These are phyloP conservation scores for Heteronetta atricapilla DNA, from an alignment of 2,113 vertebrate genomes.

Conservation along the genomic window DNA sequence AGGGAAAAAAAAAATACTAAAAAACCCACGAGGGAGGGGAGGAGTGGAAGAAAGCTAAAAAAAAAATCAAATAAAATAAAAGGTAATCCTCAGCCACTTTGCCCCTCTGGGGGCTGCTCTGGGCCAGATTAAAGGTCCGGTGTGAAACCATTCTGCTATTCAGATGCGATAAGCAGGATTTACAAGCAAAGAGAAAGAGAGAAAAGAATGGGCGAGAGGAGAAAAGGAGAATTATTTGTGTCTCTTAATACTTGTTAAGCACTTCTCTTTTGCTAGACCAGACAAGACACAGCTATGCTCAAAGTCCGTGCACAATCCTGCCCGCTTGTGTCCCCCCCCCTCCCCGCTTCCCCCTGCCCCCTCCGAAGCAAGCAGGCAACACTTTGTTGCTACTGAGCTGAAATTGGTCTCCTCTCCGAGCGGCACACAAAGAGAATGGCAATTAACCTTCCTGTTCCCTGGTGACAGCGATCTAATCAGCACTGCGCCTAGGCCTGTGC, in stretches of 20 bases:
- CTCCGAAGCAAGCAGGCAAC: slow-evolving; percentile 38
- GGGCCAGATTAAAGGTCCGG: slow-evolving; percentile 83
- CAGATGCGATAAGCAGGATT: slow-evolving; percentile 84
- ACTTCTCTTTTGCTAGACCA: slow-evolving; percentile 79
- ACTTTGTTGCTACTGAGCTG: slow-evolving; percentile 63
- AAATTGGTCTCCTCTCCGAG: slow-evolving; percentile 50
- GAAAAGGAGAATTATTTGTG: slow-evolving; percentile 86
- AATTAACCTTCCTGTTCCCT: slow-evolving; percentile 79
- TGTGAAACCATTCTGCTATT: slow-evolving; percentile 82
- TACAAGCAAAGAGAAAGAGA: slow-evolving; percentile 82
- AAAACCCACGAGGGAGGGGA: slow-evolving; percentile 59
- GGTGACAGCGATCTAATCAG: slow-evolving; percentile 80
- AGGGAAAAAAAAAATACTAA: slow-evolving; percentile 50
- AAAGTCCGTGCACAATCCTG: slow-evolving; percentile 67
- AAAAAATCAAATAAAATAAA: slow-evolving; percentile 78
- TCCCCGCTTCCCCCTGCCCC: slow-evolving; percentile 7
- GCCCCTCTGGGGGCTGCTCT: slow-evolving; percentile 79
- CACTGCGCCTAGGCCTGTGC: slow-evolving; percentile 2
- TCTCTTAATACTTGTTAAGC: slow-evolving; percentile 85
- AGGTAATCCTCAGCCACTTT: slow-evolving; percentile 84
- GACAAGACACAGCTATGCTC: slow-evolving; percentile 79
- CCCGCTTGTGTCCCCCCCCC: slow-evolving; percentile 2
- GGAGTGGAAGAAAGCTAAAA: slow-evolving; percentile 71
- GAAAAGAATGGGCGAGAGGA: slow-evolving; percentile 78
- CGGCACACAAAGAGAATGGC: slow-evolving; percentile 71